Evolutionary conservation across 2,888 invertebrate species (phyloP), one percentile per base, ranked within the genome.

Genomic region (Nycteola revayana): DNA sequence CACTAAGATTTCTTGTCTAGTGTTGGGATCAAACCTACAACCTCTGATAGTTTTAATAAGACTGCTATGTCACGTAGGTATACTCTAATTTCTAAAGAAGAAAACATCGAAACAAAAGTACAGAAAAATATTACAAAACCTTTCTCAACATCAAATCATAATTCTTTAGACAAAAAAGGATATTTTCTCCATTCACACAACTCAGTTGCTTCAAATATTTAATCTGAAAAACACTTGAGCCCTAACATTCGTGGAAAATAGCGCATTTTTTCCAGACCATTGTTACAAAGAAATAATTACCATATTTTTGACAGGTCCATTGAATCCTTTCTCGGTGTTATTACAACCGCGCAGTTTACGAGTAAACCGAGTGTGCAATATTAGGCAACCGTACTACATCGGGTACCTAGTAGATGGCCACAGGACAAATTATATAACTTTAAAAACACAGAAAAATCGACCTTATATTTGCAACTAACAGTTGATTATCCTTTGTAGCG

Each of bases 311-410:
- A 39, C 10, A 35, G 10, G 23, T 28, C 20, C 36, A 26, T 28
- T 18, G 25, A 49, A 42, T 45, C 31, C 38, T 36, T 37, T 45
- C 34, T 36, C 20, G 26, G 32, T 25, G 23, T 25, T 32, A 41
- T 36, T 25, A 35, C 27, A 34, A 26, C 48, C 35, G 26, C 10
- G 27, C 10, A 36, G 28, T 45, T 51, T 45, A 49, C 27, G 41
- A 54, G 36, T 28, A 34, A 54, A 39, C 45, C 30, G 36, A 51
- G 41, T 36, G 34, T 38, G 32, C 26, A 29, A 46, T 42, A 45
- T 45, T 49, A 51, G 35, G 38, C 34, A 49, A 27, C 41, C 55
- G 40, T 41, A 36, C 36, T 54, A 45, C 34, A 28, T 36, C 46
- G 34, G 10, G 9, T 25, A 26, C 29, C 40, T 35, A 38, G 32